Base-by-base conservation (phyloP, 2,797 vertebrate species). In the Acanthurus lineatus region DNA sequence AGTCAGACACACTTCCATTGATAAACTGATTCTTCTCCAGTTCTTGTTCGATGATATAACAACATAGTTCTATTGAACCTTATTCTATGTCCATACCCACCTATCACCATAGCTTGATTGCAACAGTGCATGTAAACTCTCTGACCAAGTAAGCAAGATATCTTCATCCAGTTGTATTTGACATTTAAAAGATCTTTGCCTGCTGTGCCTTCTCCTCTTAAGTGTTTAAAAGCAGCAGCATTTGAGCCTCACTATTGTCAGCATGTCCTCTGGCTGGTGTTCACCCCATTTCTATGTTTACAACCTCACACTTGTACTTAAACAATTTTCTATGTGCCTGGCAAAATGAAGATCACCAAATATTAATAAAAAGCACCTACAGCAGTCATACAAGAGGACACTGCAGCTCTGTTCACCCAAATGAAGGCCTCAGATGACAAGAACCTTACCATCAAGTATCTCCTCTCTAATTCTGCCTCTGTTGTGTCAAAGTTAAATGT, bases 301-400 rank as follows among this genome's bases (percentile, higher is more conserved):
- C 48, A 45, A n/a, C 22, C 6, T 44, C 32, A 28, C 14, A 7
- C 38, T 11, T 12, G 16, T 35, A 0, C 47, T 52, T 16, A 19
- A 28, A 16, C 28, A 16, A 20, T 62, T 28, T 40, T 32, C 49
- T 22, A 28, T 16, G 57, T 51, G 45, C 56, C 47, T 6, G 2
- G 48, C 59, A 28, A 54, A 78, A 72, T 60, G 14, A 16, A 58
- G 52, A 57, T 5, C 51, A 0, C 25, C 20, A 10, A 0, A 38
- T 69, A 28, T 53, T 47, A 51, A 73, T 77, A 62, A 57, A 20
- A 58, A 69, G 28, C 20, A 58, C 12, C n/a, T 47, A 15, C 48
- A 61, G 60, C 20, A 32, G 42, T 42, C 22, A 9, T 12, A n/a
- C 68, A 25, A 62, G 44, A 51, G 20, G 19, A 45, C 70, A 58